A percentile compares a stretch with the other conserved stretches of the same genome.
Conservation (phyloP, 2,888 invertebrate genomes). For the Microdon myrmicae region DNA sequence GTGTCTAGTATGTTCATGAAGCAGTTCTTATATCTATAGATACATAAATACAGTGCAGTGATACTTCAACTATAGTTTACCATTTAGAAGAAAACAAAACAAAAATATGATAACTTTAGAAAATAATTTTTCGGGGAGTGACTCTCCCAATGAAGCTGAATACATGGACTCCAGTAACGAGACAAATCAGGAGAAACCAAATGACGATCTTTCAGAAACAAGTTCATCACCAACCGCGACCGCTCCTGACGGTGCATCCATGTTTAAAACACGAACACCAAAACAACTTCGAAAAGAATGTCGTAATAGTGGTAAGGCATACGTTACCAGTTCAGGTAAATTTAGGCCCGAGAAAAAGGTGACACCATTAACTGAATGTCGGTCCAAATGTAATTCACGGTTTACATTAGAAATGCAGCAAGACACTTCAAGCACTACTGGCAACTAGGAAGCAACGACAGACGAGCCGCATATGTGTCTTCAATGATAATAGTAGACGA, state of each 20-base stretch:
- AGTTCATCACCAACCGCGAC: too few species aligned
- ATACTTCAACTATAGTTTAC: background rate
- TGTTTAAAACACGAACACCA: slow-evolving; percentile 10
- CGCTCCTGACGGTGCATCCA: background rate
- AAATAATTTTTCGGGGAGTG: slow-evolving; percentile 18
- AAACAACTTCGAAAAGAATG: slow-evolving; percentile 28
- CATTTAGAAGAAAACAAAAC: slow-evolving; percentile 17
- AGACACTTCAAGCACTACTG: slow-evolving; percentile 41
- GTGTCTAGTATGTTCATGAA: too few species aligned
- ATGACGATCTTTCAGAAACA: slow-evolving; percentile 1
- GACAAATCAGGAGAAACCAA: background rate
- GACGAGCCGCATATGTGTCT: slow-evolving; percentile 36
- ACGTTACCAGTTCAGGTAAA: slow-evolving; percentile 42
- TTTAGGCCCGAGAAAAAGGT: slow-evolving; percentile 32
- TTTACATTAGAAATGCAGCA: slow-evolving; percentile 41
- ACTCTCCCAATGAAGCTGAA: slow-evolving; percentile 1
- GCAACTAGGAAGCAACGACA: slow-evolving; percentile 41
- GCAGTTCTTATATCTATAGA: too few species aligned
- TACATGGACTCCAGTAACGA: slow-evolving; percentile 6
- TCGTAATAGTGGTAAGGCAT: slow-evolving; percentile 40
- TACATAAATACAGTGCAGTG: too few species aligned
- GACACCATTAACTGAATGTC: slow-evolving; percentile 35
- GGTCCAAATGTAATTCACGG: slow-evolving; percentile 42
- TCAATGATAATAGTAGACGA: slow-evolving; percentile 33
- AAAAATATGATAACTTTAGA: slow-evolving; percentile 17